Base-by-base conservation (phyloP, 2,113 vertebrate genomes). In the Menidia beryllina region DNA sequence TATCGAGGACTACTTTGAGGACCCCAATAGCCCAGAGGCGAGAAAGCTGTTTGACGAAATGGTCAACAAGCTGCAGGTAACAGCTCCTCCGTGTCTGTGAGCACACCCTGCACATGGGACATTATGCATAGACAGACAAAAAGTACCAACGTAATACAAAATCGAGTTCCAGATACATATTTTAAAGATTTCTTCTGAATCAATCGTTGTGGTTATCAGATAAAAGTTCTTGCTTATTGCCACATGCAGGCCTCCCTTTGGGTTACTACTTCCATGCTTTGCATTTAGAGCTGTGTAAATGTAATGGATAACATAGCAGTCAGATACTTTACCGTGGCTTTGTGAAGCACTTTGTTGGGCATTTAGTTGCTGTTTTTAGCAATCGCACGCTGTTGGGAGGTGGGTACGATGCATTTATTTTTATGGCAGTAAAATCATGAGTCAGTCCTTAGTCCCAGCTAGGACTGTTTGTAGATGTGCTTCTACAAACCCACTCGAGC, bases 11-110 rank as follows among this genome's bases (percentile, higher is more conserved):
- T 99, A 99, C 88, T 99, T 99, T 91, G 97, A 99, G 89, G 98
- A 99, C 72, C 97, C 98, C 23, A 96, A 94, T 86, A 99, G 96
- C 85, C 95, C 97, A 0, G 98, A 99, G 69, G 98, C 97, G 66
- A 95, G 95, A 90, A 99, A 97, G 69, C 92, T 99, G 67, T 99
- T 99, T 93, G 97, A 99, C 23, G 98, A 99, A 81, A 99, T 99
- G 97, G 96, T 99, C 27, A 98, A 95, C 88, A 99, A 99, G 75
- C 95, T 99, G 34, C 98, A 99, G 97, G 98, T 99, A 85, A 68
- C 48, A 54, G 14, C 50, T 27, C 8, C 20, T 67, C 11, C 12
- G 17, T 55, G 24, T 49, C 51, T 53, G 24, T 54, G 21, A 39
- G 41, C 41, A 45, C 41, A 41, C 20, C n/a, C 66, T n/a, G 10